Evolutionary conservation across 2,888 invertebrate genomes (phyloP), one percentile per base, ranked within the genome.

Genomic region (Hedychridium roseum): DNA sequence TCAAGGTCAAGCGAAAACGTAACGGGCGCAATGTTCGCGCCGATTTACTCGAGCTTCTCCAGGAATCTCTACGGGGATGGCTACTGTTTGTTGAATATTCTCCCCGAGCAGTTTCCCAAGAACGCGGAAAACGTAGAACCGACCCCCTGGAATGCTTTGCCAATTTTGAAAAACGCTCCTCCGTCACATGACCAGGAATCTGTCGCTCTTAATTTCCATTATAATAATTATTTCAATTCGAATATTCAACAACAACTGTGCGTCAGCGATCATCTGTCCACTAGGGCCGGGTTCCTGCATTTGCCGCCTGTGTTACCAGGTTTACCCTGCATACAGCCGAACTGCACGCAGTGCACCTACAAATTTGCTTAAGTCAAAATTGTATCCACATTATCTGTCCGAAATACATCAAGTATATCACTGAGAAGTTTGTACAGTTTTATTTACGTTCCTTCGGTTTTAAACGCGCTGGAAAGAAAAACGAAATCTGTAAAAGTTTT

Each of bases 251-350:
- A 71, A 20, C 74, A 71, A 39, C 50, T 76, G 37, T 62, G 69
- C 32, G 57, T 68, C 17, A 45, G 57, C 2, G 68, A 66, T 5
- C 54, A 47, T 17, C 41, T 50, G 7, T 12, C 32, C 9, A 41
- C 36, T 27, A 49, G 57, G 7, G 41, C 57, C 0, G 30, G 50
- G 2, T 35, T 35, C n/a, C 52, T 67, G 17, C 76, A 75, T 44
- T 56, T 76, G 20, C 76, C 77, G 1, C 68, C 77, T 2, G 58
- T 77, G 1, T 40, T 78, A 6, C 74, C 78, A 1, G 69, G 71
- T 2, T 66, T 76, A 28, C 71, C 76, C 6, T 78, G 78, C 44
- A 63, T 76, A 1, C 76, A 75, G 21, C 77, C 78, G 0, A 76
- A 78, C 52, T 78, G 78, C 46, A 53, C 73, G 11, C 70, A 78